A percentile compares a stretch with the other conserved stretches of the same genome.
These are phyloP conservation scores for Enteromius treurensis DNA, from an alignment of 2,797 vertebrate genomes.

Conservation along the genomic window DNA sequence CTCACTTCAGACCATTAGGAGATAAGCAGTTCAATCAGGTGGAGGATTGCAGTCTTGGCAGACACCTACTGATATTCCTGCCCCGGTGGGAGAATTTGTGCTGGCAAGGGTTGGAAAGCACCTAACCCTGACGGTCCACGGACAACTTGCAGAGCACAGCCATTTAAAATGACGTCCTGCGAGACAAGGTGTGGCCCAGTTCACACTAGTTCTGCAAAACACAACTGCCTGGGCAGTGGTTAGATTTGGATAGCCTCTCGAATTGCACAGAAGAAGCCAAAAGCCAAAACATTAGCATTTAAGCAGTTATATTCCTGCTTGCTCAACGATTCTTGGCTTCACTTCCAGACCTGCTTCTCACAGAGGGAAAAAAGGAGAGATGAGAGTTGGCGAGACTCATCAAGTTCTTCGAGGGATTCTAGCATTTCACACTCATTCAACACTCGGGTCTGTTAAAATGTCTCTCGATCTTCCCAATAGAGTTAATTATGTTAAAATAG, in stretches of 20 bases:
- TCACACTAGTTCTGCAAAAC: conserved; percentile 38
- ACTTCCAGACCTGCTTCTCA: conserved; percentile 61
- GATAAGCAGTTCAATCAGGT: conserved; percentile 41
- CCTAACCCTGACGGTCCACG: conserved; percentile 8
- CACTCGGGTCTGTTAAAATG: conserved; percentile 5
- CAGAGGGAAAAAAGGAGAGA: conserved; percentile 20
- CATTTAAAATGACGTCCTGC: neutral
- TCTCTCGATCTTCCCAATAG: conserved; percentile 19
- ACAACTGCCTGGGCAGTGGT: conserved; percentile 28
- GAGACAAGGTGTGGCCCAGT: conserved; percentile 52
- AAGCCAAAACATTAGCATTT: conserved; percentile 53
- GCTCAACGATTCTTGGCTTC: conserved; percentile 52
- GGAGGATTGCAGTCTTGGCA: conserved; percentile 33
- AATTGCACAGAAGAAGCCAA: conserved; percentile 36
- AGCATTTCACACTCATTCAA: conserved; percentile 35
- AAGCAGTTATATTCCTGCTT: conserved; percentile 39
- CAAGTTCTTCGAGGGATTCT: conserved; percentile 10
- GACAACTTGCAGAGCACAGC: conserved; percentile 31
- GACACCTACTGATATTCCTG: conserved; percentile 16
- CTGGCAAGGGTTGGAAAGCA: conserved; percentile 37
- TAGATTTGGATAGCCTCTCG: conserved; percentile 50
- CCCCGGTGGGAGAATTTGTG: conserved; percentile 26
- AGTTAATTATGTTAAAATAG: conserved; percentile 1
- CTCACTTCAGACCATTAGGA: conserved; percentile 29
- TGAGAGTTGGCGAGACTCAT: conserved; percentile 22